phyloP scores from a whole-genome alignment of 2,888 invertebrate species.

The Arge pagana region DNA sequence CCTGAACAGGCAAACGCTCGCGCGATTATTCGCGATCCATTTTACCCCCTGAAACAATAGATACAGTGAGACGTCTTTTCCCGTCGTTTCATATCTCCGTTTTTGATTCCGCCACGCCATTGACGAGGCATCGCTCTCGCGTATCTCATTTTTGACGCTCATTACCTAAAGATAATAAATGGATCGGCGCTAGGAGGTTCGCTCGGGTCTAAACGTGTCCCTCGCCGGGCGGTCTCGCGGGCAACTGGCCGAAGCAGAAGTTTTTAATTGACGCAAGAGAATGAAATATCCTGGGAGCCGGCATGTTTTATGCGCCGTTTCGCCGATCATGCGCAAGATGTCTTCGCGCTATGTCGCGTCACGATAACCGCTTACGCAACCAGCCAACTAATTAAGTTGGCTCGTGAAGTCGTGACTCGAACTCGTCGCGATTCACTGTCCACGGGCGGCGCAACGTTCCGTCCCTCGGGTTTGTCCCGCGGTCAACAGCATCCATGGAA shows the following conservation, averaged over 20 bases:
- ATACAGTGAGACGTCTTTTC: constrained; percentile 4
- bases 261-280: constrained; percentile 17
- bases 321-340: constrained; percentile 11
- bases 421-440: constrained; percentile 16
- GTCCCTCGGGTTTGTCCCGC: too few species aligned
- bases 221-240: constrained; percentile 17
- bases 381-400: constrained; percentile 17
- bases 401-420: constrained; percentile 12
- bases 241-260: constrained; percentile 6
- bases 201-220: constrained; percentile 9
- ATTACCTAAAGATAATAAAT: constrained; percentile 17
- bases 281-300: constrained; percentile 15
- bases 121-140: constrained; percentile 3
- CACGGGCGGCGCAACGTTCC: too few species aligned
- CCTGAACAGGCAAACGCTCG: too few species aligned
- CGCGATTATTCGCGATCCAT: too few species aligned
- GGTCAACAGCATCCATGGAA: too few species aligned
- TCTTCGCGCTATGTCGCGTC: constrained; percentile 5
- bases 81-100: constrained; percentile 11
- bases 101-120: not conserved
- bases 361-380: constrained; percentile 12
- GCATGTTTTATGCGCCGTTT: constrained; percentile 10
- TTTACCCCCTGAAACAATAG: too few species aligned
- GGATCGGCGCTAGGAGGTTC: constrained; percentile 11
- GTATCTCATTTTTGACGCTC: constrained; percentile 17